Evolutionary conservation across 2,888 invertebrate species (phyloP), one percentile per base, ranked within the genome.

Genomic region (Cataglyphis albicans): DNA sequence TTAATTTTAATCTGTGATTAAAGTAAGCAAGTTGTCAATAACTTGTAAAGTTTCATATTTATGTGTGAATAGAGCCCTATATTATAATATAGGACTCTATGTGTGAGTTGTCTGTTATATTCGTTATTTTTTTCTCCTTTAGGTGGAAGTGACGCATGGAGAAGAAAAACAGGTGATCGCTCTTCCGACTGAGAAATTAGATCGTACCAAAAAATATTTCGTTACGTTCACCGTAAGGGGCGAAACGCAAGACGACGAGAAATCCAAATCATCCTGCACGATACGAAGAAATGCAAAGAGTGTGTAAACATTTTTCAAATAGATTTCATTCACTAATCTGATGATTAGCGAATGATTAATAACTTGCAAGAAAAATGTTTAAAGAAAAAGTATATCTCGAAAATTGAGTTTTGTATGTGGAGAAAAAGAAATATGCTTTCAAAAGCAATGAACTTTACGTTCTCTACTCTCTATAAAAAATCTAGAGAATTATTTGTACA

Each of bases 161-260:
- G 96, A 97, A 80, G 98, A 97, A 92, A 97, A 97, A 93, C 98
- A 98, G 94, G 96, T 98, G 88, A 98, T 98, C 93, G 97, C 98
- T 91, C 95, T 98, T 94, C 98, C 98, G 75, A 97, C 98, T 29
- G 98, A 98, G 92, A 97, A 96, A 93, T 95, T 98, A 91, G 98
- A 98, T 94, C 97, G 97, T 93, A 98, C 97, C 93, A 98, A 98
- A 95, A 96, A 98, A 93, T 98, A 98, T 95, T 98, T 98, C 94
- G 98, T 98, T 84, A 98, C 98, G 72, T 98, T 98, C 93, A 98
- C 98, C 44, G 98, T 98, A 4, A 98, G 98, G 94, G 98, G 98
- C 73, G 96, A 96, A 3, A 95, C 95, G 83, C 95, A 95, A 41
- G 95, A 96, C n/a, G 95, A 95, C 0, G 96, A 96, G 67, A 96